These are phyloP conservation scores for Gnathonemus echidnorhynchus DNA, from an alignment of 2,113 vertebrate genomes.

Conservation along the genomic window DNA sequence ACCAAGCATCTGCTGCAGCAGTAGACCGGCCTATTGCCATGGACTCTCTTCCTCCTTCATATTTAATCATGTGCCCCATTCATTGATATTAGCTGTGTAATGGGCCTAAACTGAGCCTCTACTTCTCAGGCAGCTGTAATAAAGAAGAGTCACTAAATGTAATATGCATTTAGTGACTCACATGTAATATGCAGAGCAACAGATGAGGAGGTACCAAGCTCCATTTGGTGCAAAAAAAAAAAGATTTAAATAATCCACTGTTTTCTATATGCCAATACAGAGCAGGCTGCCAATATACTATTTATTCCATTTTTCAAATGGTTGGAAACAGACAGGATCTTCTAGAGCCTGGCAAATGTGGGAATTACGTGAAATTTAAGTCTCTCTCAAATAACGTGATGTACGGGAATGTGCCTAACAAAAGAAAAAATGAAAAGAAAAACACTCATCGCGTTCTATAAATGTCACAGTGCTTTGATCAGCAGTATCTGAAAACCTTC, in stretches of 20 bases:
- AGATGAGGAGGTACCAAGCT: not conserved
- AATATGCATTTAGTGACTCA: too few species aligned
- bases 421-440: not conserved
- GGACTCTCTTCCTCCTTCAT: not conserved
- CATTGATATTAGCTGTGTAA: conserved; percentile 2
- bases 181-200: not conserved
- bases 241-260: not conserved
- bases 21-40: not conserved
- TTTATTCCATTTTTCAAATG: not conserved
- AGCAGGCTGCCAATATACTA: not conserved
- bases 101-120: not conserved
- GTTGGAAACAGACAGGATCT: not conserved
- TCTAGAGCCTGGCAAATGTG: not conserved
- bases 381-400: not conserved
- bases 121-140: not conserved
- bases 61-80: not conserved
- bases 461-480: not conserved
- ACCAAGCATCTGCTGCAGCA: not conserved
- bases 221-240: not conserved
- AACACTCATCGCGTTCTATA: not conserved
- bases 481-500: not conserved
- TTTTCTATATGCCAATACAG: not conserved
- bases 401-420: not conserved
- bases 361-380: not conserved
- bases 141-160: not conserved